Percentiles rank a stretch among this genome's conserved stretches.
phyloP scores from a whole-genome alignment of 1,140 invertebrate species.

The Aphaenogaster floridana region DNA sequence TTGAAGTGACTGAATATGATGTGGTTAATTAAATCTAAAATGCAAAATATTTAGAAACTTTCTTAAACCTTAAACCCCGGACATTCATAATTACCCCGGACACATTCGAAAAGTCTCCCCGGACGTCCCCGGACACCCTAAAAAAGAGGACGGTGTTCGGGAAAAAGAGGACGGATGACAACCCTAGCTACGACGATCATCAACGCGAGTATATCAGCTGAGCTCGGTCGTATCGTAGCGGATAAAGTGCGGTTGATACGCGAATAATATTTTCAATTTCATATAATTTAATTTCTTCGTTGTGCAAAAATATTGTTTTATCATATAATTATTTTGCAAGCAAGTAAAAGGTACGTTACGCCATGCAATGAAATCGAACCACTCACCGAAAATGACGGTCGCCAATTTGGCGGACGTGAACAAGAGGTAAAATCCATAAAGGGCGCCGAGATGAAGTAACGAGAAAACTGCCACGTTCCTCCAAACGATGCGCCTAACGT shows the following conservation, averaged over 20 bases:
- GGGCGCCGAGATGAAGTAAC: slow-evolving; percentile 94
- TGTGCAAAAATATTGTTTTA: background rate
- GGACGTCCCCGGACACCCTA: no score
- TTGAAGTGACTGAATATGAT: no score
- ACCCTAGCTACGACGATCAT: no score
- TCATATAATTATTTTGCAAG: background rate
- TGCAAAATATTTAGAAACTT: no score
- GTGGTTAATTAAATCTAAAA: no score
- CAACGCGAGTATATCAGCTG: background rate
- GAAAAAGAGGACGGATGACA: no score
- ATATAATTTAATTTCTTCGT: background rate
- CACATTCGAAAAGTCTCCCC: no score
- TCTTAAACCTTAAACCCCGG: no score
- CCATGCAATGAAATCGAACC: background rate
- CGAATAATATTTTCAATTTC: background rate
- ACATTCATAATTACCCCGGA: no score
- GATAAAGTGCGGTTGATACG: background rate
- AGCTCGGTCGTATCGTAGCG: background rate
- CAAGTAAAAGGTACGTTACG: background rate
- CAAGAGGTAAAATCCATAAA: slow-evolving; percentile 94
- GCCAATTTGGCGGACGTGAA: slow-evolving; percentile 92
- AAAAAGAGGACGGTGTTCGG: no score
- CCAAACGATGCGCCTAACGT: slow-evolving; percentile 93
- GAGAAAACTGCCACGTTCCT: slow-evolving; percentile 95
- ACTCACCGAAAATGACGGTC: slow-evolving; percentile 93